These are phyloP conservation scores for Agelas oroides DNA, from an alignment of 37 sponge, comb jelly and placozoan genomes.

Conservation along the genomic window DNA sequence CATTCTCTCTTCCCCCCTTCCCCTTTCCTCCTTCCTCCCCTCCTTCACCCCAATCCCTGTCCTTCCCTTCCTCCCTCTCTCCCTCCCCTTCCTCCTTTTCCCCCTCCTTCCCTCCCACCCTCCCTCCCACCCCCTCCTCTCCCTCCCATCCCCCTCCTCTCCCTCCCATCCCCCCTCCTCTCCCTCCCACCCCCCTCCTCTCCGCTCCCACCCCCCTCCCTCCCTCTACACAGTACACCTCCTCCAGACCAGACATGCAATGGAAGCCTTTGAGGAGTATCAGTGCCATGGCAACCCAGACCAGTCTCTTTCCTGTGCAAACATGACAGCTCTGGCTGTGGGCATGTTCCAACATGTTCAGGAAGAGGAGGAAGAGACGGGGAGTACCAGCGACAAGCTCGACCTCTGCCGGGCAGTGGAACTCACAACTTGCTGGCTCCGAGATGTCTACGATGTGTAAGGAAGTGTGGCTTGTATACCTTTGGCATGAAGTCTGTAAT, in stretches of 20 bases:
- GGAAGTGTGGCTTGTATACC: background rate
- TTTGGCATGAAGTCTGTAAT: background rate
- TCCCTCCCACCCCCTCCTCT: too few species aligned
- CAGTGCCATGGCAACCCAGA: background rate
- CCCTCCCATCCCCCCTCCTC: too few species aligned
- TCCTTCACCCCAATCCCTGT: too few species aligned
- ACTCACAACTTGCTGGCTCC: slow-evolving; percentile 46
- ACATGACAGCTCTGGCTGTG: slow-evolving; percentile 23
- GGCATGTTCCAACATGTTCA: slow-evolving; percentile 43
- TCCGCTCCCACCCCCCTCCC: background rate
- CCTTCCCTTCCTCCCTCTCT: too few species aligned
- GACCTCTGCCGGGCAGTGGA: slow-evolving; percentile 51
- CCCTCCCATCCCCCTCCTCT: too few species aligned
- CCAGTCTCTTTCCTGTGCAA: slow-evolving; percentile 7
- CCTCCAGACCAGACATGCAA: background rate
- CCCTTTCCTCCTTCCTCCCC: background rate
- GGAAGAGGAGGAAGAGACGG: too few species aligned
- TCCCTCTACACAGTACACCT: slow-evolving; percentile 4
- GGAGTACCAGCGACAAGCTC: too few species aligned
- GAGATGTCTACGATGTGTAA: slow-evolving; percentile 60
- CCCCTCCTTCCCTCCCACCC: too few species aligned
- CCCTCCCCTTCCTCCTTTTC: too few species aligned
- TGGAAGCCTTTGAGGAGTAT: slow-evolving; percentile 24
- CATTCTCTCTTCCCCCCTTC: background rate
- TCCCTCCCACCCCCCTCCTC: background rate